Evolutionary conservation across 2,797 vertebrate genomes (phyloP), one percentile per base, ranked within the genome.

Genomic region (Cossypha polioptera): DNA sequence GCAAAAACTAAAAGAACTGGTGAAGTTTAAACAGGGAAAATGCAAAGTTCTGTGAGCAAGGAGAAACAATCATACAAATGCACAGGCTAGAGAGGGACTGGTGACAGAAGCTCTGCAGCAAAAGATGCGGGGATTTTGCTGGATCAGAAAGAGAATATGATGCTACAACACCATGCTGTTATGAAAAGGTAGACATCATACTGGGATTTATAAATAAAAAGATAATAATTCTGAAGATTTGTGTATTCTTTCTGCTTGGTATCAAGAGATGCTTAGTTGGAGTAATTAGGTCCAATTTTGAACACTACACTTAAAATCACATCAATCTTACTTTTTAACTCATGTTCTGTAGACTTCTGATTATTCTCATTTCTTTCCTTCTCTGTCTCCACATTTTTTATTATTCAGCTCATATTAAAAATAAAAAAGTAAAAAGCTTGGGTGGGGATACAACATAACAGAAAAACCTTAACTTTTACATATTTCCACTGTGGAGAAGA

Each of bases 371-470:
- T 43, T 62, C 48, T 62, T 76, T 50, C 28, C 29, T 63, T 69
- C 20, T 63, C n/a, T 25, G 3, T 51, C 28, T 76, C 57, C 43
- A 45, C 7, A 45, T 19, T 33, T 50, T 63, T 83, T 33, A 81
- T 47, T 45, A n/a, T 68, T 65, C 7, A 61, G 7, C 8, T 16
- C 21, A 53, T 71, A 65, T 18, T 12, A 61, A 55, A 28, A 2
- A 10, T 22, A 31, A 13, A 15, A 29, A 1, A 8, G 2, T 16
- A 36, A 48, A 43, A 53, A 20, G 4, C 13, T 20, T 2, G 19
- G 11, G 24, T 8, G 4, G 4, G 2, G 0, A 76, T 40, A 25
- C 5, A 90, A 36, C 4, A 17, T 8, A 63, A 51, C 25, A 92
- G 17, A 47, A 61, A 74, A 61, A 1, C 4, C 24, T 8, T 16